A percentile compares a stretch with the other conserved stretches of the same genome.
These are phyloP conservation scores for Diadromus collaris DNA, from an alignment of 2,888 invertebrate genomes.

Conservation along the genomic window DNA sequence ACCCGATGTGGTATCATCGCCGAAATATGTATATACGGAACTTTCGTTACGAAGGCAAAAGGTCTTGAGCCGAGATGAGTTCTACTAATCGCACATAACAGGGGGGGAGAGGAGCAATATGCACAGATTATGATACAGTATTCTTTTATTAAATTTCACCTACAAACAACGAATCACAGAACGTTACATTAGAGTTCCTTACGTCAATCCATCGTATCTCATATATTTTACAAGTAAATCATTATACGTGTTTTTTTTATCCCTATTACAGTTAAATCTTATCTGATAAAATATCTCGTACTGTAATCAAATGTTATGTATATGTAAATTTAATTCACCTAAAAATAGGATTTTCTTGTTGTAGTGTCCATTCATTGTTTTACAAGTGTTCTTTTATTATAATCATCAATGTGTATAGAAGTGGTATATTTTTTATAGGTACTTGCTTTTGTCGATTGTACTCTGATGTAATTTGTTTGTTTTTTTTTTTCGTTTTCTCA, in stretches of 20 bases:
- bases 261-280: slow-evolving; percentile 79
- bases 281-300: slow-evolving; percentile 79
- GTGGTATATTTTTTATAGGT: slow-evolving; percentile 75
- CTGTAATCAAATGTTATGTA: slow-evolving; percentile 77
- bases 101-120: not conserved
- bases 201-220: slow-evolving; percentile 79
- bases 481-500: slow-evolving; percentile 13
- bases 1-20: slow-evolving; percentile 47
- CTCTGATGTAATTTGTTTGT: slow-evolving; percentile 69
- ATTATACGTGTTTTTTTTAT: slow-evolving; percentile 72
- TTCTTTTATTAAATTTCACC: slow-evolving; percentile 80
- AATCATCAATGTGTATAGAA: slow-evolving; percentile 71
- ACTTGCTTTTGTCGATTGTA: slow-evolving; percentile 78
- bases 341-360: slow-evolving; percentile 77
- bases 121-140: slow-evolving; percentile 75
- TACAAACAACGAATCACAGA: slow-evolving; percentile 81
- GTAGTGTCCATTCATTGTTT: slow-evolving; percentile 69
- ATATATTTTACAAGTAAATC: slow-evolving; percentile 79
- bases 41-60: slow-evolving; percentile 4
- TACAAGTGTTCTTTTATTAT: slow-evolving; percentile 70
- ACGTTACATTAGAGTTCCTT: slow-evolving; percentile 80
- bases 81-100: not conserved
- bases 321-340: slow-evolving; percentile 78
- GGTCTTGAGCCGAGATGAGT: not conserved
- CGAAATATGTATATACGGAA: slow-evolving; percentile 32